phyloP scores from a whole-genome alignment of 1,140 invertebrate genomes.

The Amyelois transitella region DNA sequence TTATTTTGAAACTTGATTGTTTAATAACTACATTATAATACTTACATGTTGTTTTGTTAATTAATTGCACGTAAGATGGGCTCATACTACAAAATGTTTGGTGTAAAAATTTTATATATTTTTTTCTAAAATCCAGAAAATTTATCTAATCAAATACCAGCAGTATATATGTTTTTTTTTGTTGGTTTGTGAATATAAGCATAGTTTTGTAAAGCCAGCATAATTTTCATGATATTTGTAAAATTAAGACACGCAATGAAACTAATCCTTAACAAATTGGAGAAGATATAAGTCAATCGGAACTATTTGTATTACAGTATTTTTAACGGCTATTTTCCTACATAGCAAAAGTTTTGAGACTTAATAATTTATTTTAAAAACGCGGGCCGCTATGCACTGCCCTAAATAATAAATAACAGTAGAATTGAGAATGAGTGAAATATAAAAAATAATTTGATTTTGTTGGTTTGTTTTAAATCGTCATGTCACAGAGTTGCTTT shows the following conservation, averaged over 20 bases:
- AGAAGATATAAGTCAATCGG: conserved; percentile 15
- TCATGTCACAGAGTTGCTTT: too few relatives aligned
- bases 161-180: too few relatives aligned
- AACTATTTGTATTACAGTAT: conserved; percentile 30
- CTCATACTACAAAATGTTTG: background rate
- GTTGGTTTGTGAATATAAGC: too few relatives aligned
- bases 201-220: conserved; percentile 8
- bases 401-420: conserved; percentile 39
- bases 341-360: conserved; percentile 50
- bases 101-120: background rate
- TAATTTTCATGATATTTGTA: conserved; percentile 5
- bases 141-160: too few relatives aligned
- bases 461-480: conserved; percentile 22
- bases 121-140: background rate
- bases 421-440: conserved; percentile 48
- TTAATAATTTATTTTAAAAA: conserved; percentile 50
- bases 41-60: background rate
- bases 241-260: conserved; percentile 1
- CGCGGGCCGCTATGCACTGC: conserved; percentile 41
- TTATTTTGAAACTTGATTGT: background rate
- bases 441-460: conserved; percentile 29
- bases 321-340: conserved; percentile 49
- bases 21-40: background rate
- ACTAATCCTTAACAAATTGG: conserved; percentile 4
- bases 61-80: background rate